Conservation (phyloP, 2,797 vertebrate species). For the Meriones psammophilus region DNA sequence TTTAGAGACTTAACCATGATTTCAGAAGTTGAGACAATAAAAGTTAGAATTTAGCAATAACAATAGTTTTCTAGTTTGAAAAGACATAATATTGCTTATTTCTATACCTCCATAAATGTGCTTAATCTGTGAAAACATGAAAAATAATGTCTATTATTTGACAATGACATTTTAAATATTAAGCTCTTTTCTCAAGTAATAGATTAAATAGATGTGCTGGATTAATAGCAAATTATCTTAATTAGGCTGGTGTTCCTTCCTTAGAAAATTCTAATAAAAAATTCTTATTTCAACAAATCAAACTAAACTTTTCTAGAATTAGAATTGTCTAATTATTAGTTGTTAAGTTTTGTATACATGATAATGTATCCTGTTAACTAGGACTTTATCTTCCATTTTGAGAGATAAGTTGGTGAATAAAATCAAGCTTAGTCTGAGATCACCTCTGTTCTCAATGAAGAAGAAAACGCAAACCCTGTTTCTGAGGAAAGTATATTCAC, state of each 20-base stretch:
- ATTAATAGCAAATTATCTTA: conserved; percentile 36
- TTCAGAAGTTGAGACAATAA: conserved; percentile 20
- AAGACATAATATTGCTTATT: background rate
- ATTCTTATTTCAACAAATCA: conserved; percentile 36
- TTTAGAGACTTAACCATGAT: conserved; percentile 56
- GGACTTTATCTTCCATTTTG: conserved; percentile 53
- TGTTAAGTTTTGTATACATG: background rate
- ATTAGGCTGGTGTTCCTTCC: background rate
- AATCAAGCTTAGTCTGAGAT: conserved; percentile 35
- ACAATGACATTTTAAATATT: conserved; percentile 1
- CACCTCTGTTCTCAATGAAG: conserved; percentile 50
- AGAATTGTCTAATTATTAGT: background rate
- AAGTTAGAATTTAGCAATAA: background rate
- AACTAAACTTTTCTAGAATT: conserved; percentile 18
- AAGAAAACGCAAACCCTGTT: conserved; percentile 51
- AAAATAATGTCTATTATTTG: conserved; percentile 44
- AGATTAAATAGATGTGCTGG: background rate
- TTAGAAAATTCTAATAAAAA: conserved; percentile 42
- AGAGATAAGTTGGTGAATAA: conserved; percentile 44
- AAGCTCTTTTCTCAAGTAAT: background rate
- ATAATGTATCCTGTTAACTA: background rate
- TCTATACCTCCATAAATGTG: background rate
- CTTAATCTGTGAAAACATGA: background rate
- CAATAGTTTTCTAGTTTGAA: conserved; percentile 53
- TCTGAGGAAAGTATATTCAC: background rate